Evolutionary conservation across 2,888 invertebrate species (phyloP), one percentile per base, ranked within the genome.

Genomic region (Epinotia demarniana): DNA sequence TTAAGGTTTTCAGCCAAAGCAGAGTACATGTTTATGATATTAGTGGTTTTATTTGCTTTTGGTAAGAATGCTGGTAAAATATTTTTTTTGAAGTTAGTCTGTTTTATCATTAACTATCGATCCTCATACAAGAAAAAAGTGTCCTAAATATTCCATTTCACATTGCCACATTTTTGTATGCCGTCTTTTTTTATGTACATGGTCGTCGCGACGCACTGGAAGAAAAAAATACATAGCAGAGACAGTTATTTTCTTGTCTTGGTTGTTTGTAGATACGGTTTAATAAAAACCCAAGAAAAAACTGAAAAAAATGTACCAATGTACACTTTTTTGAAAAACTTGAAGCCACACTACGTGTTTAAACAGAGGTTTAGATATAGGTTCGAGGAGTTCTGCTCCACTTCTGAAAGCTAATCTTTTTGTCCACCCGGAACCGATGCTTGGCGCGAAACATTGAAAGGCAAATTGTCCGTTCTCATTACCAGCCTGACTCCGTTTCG

Each of bases 401-500:
- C 16, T 49, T 49, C 13, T 49, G 49, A 49, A 49, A 13, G 49
- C 49, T 0, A 16, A 13, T 49, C 49, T 49, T 49, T 46, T 58
- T 19, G 12, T 33, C 33, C 43, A 39, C 43, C 19, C 43, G 43
- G 18, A 63, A 63, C 63, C 63, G 19, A 18, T 46, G 19, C 13
- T 13, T 33, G 39, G 13, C 6, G 6, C 74, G 57, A 70, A 58
- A 46, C 60, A 12, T 19, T 53, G 62, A 69, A 63, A 66, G 27
- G 49, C 49, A 19, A 66, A 68, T 64, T 55, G 55, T 55, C 55
- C 33, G 62, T 73, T 23, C 76, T 76, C 58, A 80, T 81, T 80
- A 79, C 79, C 72, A 71, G 79, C 77, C 72, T 72, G 67, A 19
- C 69, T 53, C 27, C 49, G 49, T 80, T 78, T 78, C 80, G 75